Evolutionary conservation across 2,113 vertebrate genomes (phyloP), one percentile per base, ranked within the genome.

Genomic region (Cryptoleucopteryx plumbea): DNA sequence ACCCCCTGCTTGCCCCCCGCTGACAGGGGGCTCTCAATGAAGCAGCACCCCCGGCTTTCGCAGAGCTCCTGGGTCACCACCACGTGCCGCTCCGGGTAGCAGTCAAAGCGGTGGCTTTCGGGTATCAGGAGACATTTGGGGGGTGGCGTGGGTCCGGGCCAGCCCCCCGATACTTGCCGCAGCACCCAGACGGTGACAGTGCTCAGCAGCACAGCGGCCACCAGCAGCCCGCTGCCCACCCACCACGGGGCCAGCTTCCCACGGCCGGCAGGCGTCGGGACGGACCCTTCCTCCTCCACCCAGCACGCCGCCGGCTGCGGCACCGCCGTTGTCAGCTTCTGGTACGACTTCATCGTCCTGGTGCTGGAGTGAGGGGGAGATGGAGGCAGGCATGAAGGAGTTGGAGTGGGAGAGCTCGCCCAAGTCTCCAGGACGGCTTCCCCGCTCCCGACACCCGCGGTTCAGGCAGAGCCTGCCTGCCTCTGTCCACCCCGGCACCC

Each of bases 1-100:
- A 99, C 96, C 1, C 98, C 98, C 2, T 29, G 96, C 48, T 66
- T 92, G 89, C 93, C 31, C 50, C 63, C 7, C 0, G 42, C 17
- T 0, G 4, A 47, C 0, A 23, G 62, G 5, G 96, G 12, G 1
- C 27, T 91, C 9, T 97, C 97, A 3, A 98, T 92, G 56, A 99
- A 99, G 93, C 99, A 99, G 91, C 99, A 99, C 8, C 98, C 98
- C 48, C 99, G 97, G 17, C 97, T 97, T 78, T 98, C 98, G 2
- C 99, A 99, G 83, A 99, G 56, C 63, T 99, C 98, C 91, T 66
- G 97, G 3, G 99, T 99, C 82, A 99, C 99, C 55, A 99, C 98
- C 52, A 93, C 95, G 0, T 0, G 92, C 70, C 94, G 96, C 90
- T 99, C 99, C 0, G 99, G 99, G 96, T 99, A 99, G 93, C 99